These are phyloP conservation scores for Caenorhabditis sp. DNA, from an alignment of 2,888 invertebrate genomes.

Conservation along the genomic window DNA sequence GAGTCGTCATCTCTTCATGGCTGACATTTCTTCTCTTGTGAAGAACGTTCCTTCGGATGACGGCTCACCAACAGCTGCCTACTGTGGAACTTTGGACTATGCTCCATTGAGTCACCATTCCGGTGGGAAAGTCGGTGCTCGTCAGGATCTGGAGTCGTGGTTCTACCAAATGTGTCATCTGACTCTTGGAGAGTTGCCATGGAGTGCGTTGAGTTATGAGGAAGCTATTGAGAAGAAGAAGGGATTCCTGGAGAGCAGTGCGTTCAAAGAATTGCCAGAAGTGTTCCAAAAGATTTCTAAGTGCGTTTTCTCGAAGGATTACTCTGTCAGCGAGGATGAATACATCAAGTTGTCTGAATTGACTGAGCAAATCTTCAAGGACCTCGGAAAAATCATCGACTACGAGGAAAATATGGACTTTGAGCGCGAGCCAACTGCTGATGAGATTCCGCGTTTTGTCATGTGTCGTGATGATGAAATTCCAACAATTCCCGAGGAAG, in stretches of 20 bases:
- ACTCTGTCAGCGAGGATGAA: conserved; percentile 44
- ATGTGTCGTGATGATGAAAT: conserved; percentile 48
- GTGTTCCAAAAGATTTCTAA: conserved; percentile 64
- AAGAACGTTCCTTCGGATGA: conserved; percentile 41
- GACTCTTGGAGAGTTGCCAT: conserved; percentile 72
- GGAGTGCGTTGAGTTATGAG: conserved; percentile 63
- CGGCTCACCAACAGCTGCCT: conserved; percentile 37
- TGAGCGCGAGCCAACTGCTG: conserved; percentile 75
- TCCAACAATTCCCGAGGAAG: conserved; percentile 9
- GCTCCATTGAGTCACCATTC: conserved; percentile 70
- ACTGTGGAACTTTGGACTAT: conserved; percentile 69
- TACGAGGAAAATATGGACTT: conserved; percentile 78
- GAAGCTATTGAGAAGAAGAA: conserved; percentile 57
- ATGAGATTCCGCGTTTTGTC: conserved; percentile 73
- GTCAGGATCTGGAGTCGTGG: conserved; percentile 76
- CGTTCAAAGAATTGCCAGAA: conserved; percentile 44
- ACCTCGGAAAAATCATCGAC: conserved; percentile 67
- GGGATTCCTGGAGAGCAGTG: conserved; percentile 13
- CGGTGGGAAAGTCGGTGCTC: conserved; percentile 19
- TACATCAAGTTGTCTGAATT: conserved; percentile 36
- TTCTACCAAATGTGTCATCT: conserved; percentile 73
- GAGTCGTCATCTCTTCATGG: conserved; percentile 77
- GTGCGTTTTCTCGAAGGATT: conserved; percentile 37
- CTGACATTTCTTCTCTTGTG: conserved; percentile 73
- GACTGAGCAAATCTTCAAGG: conserved; percentile 58